Conservation (phyloP, 2,888 invertebrate genomes). For the Orthosia gracilis region DNA sequence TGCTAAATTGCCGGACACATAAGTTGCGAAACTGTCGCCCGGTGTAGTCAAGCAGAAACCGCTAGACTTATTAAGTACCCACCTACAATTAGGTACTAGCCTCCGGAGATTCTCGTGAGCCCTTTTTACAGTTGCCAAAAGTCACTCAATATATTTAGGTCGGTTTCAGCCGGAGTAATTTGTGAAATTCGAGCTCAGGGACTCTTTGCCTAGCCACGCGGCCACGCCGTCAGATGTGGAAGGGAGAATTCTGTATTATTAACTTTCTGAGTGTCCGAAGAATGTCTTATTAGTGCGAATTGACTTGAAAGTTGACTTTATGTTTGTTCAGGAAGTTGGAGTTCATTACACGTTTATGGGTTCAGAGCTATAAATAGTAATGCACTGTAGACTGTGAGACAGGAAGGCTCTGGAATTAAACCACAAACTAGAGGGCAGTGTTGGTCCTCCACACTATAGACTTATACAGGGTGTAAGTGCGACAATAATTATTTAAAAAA, state of each 20-base stretch:
- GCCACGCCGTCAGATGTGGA: slow-evolving; percentile 59
- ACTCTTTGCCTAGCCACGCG: slow-evolving; percentile 67
- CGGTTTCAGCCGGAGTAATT: slow-evolving; percentile 70
- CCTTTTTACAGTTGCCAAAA: slow-evolving; percentile 70
- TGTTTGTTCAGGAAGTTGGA: slow-evolving; percentile 37
- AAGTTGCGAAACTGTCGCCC: slow-evolving; percentile 54
- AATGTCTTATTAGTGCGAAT: slow-evolving; percentile 70
- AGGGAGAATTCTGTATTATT: slow-evolving; percentile 66
- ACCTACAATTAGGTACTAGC: slow-evolving; percentile 65
- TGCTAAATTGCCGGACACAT: slow-evolving; percentile 49
- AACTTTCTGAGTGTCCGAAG: slow-evolving; percentile 69
- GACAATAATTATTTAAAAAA: no score
- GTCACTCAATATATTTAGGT: slow-evolving; percentile 71
- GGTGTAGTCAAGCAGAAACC: slow-evolving; percentile 43
- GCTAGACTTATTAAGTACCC: slow-evolving; percentile 62
- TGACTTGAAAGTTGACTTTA: slow-evolving; percentile 50
- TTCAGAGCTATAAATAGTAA: slow-evolving; percentile 28
- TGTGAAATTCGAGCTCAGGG: slow-evolving; percentile 72
- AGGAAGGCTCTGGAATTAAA: slow-evolving; percentile 8
- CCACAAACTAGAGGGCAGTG: not conserved
- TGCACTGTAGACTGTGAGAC: slow-evolving; percentile 1
- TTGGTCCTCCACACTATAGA: no score
- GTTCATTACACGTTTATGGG: slow-evolving; percentile 45
- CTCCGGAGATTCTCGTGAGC: slow-evolving; percentile 66
- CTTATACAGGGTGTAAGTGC: no score